Base-by-base conservation (phyloP, 2,797 vertebrate genomes). In the Anomalospiza imberbis region DNA sequence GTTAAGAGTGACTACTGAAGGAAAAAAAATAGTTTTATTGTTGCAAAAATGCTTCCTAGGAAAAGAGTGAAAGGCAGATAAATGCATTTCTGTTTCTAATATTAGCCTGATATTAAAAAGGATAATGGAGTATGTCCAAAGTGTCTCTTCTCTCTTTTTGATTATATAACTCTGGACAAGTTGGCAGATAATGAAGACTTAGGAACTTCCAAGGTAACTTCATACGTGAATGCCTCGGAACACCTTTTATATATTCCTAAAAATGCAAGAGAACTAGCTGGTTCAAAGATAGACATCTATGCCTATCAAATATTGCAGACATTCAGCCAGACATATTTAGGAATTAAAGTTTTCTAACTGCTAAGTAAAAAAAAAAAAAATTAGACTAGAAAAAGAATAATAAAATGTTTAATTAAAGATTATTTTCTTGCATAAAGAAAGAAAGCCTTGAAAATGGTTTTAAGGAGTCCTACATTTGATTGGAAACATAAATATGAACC, bases 61-160 rank as follows among this genome's bases (percentile, higher is more conserved):
- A 84, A 61, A 55, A 67, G 38, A 82, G 19, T 18, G 53, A 75
- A 88, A 70, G 51, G 19, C 26, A 91, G 88, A 76, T 75, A 88
- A 91, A 95, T 70, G 32, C 50, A 53, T 82, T 94, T 87, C 62
- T 93, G n/a, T 55, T 91, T 93, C 93, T 85, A 85, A 87, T 60
- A 72, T 81, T 82, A 93, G n/a, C 21, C 54, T 78, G 62, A 38
- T 8, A 5, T 84, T 91, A 91, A 84, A 93, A 93, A 75, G 17
- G 44, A 81, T 88, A 88, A 91, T 88, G 62, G 76, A 84, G 75
- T 81, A 65, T 78, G 70, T 75, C 66, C 70, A 73, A 93, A 84
- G n/a, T 86, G 66, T 70, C 62, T 66, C 32, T 25, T 19, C 24
- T 75, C 51, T 86, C 60, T 83, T 68, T n/a, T 76, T 79, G 67